Evolutionary conservation across 2,797 vertebrate species (phyloP).

Genomic region (Molossus alvarezi): DNA sequence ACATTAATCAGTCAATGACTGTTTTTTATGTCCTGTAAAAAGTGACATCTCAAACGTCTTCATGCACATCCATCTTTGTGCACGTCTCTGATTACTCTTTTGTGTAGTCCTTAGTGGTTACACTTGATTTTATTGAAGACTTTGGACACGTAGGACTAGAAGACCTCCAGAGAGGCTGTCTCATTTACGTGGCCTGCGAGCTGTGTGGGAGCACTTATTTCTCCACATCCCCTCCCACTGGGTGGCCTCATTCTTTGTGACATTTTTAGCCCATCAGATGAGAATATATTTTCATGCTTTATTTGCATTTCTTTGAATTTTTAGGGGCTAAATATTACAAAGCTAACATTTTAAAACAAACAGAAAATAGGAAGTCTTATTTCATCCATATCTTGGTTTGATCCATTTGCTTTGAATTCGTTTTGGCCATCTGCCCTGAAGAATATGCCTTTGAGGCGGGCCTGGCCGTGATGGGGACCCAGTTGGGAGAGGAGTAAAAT

Average conservation of each 20-base stretch:
- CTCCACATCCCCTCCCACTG: neutral
- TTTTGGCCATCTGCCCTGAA: too few relatives aligned
- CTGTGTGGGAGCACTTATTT: neutral
- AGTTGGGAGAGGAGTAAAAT: neutral
- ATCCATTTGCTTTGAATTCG: neutral
- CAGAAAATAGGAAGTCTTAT: neutral
- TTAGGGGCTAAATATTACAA: slow-evolving; percentile 8
- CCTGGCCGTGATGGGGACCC: neutral
- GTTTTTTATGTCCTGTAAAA: slow-evolving; percentile 34
- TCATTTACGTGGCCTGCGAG: too few relatives aligned
- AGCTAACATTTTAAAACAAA: neutral
- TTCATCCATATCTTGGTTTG: neutral
- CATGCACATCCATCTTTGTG: neutral
- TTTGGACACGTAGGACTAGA: neutral
- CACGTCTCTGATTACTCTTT: neutral
- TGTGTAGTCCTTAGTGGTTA: neutral
- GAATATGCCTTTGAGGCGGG: neutral
- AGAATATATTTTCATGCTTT: slow-evolving; percentile 42
- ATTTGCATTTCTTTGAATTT: slow-evolving; percentile 5
- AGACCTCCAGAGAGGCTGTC: neutral
- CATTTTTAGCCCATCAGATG: neutral
- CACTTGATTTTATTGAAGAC: neutral
- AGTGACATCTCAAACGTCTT: neutral
- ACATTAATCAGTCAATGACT: neutral
- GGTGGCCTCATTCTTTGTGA: neutral